A percentile compares a stretch with the other conserved stretches of the same genome.
phyloP scores from a whole-genome alignment of 2,797 vertebrate species.

The Pagetopsis macropterus region DNA sequence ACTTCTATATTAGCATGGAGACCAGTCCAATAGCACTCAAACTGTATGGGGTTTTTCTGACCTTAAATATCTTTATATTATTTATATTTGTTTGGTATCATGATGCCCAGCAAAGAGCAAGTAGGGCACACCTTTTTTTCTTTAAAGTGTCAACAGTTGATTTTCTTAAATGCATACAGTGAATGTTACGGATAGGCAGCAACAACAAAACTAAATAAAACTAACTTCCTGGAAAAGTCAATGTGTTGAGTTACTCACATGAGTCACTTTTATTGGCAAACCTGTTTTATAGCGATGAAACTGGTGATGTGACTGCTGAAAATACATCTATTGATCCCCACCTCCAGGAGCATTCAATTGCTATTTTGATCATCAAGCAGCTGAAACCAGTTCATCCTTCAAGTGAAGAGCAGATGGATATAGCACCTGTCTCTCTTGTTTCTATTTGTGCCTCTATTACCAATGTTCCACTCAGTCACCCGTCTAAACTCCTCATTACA shows the following conservation, averaged over 20 bases:
- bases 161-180: not conserved
- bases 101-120: not conserved
- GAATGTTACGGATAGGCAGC: not conserved
- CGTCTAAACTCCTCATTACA: conserved; percentile 20
- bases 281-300: conserved; percentile 7
- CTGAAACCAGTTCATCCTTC: not conserved
- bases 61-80: not conserved
- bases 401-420: conserved; percentile 1
- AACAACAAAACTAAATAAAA: not conserved
- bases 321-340: conserved; percentile 14
- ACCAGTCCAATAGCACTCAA: too few species aligned
- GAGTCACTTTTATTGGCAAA: conserved; percentile 2
- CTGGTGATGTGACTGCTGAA: conserved; percentile 4
- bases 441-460: conserved; percentile 5
- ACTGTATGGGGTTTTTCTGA: not conserved
- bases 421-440: conserved; percentile 3
- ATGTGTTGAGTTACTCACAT: not conserved
- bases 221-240: not conserved
- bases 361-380: conserved; percentile 12
- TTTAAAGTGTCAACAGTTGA: not conserved
- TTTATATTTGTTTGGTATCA: not conserved
- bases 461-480: not conserved
- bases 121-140: not conserved
- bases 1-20: not conserved
- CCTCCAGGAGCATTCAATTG: conserved; percentile 18